Base-by-base conservation (phyloP, 2,113 vertebrate genomes). In the Vireo altiloquus region DNA sequence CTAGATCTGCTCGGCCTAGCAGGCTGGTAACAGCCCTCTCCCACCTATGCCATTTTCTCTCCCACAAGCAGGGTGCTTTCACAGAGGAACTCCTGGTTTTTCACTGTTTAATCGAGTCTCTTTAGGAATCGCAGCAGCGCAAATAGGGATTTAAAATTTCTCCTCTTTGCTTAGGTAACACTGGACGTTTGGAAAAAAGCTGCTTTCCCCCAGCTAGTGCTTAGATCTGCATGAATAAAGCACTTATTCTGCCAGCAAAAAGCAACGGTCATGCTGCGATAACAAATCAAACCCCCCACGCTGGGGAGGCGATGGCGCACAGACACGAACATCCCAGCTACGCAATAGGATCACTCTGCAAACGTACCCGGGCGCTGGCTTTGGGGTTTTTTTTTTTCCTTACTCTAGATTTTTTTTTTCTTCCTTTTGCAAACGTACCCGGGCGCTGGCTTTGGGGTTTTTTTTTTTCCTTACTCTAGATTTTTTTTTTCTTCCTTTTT, bases 201-300 rank as follows among this genome's bases (percentile, higher is more conserved):
- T 40, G 66, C 82, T 68, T 93, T 90, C 42, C 71, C 49, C 33
- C 56, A 40, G 39, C 63, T 46, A 56, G 31, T 68, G 82, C 75
- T 94, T 60, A 84, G 52, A 87, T 71, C 44, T 60, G 28, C 76
- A 42, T 82, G 85, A 91, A 92, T 77, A 85, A 91, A 93, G 47
- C 35, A 2, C 57, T 90, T 87, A 86, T 89, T 83, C 87, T 95
- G 75, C 63, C 71, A 69, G 84, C 57, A 84, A 82, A 86, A 90
- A 80, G 63, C 52, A 92, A 76, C 71, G 63, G 87, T 76, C 85
- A 82, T 44, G 83, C 57, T 47, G 92, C 6, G 77, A 89, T 79
- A 95, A 82, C 91, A 94, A 92, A 86, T 44, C 91, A 71, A 89
- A 33, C 24, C 75, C 86, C 74, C 52, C 64, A 59, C 44, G 39